Base-by-base conservation (phyloP, 1,140 invertebrate species). In the Eurosta solidaginis region DNA sequence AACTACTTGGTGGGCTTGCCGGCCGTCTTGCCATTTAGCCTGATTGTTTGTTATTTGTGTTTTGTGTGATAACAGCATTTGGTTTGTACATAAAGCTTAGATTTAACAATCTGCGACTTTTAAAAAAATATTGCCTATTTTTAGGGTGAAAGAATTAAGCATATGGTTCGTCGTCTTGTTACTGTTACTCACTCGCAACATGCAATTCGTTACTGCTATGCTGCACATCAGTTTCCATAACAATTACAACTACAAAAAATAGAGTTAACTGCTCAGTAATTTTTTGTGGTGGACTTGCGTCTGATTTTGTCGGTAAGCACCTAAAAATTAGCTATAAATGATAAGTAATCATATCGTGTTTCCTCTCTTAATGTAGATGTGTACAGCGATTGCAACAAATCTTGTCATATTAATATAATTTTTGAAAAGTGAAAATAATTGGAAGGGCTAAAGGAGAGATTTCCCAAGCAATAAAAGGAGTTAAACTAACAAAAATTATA, bases 261-360 rank as follows among this genome's bases (percentile, higher is more conserved):
- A 5, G 40, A 47, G 27, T 2, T 74, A 6, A 45, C 73, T 9
- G 73, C 73, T 27, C 20, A 74, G 27, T 22, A 74, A 10, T 45
- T 74, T 22, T 74, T 45, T 47, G 44, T 45, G 0, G 14, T 74
- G 73, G 73, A 74, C 17, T 3, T 74, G 17, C 73, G 27, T 1
- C 7, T 74, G 22, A 74, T 74, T 45, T 45, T 74, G 73, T 74
- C 73, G 73, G 73, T 74, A 74, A 74, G 73, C 25, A n/a, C n/a
- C 10, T 27, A 12, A 45, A 20, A 3, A 36, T 27, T n/a, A 45
- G 40, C 73, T 44, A 29, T 10, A 10, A 3, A 5, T 1, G 14
- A 7, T 3, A 45, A 47, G 40, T n/a, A 17, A 2, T 44, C 10
- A 14, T 25, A 25, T 12, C 17, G 22, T 20, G 14, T 74, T 44